Evolutionary conservation across 1,140 invertebrate species (phyloP).

Genomic region (Lasaia peninsularis): DNA sequence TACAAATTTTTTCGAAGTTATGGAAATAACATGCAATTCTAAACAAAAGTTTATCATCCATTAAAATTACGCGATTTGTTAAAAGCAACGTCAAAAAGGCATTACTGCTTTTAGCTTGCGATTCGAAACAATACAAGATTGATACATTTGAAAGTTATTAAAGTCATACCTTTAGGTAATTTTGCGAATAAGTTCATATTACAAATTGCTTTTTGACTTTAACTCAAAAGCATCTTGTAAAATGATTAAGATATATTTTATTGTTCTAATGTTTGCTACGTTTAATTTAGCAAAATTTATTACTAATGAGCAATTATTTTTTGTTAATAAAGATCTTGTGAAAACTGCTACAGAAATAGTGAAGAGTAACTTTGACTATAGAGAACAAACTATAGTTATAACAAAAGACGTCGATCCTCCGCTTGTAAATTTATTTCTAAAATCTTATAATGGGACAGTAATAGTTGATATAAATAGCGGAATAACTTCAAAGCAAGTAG

Average conservation of each 20-base stretch:
- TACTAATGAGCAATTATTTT: slow-evolving; percentile 13
- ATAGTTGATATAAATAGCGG: slow-evolving; percentile 36
- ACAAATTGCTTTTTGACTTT: background rate
- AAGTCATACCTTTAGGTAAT: background rate
- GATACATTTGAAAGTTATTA: slow-evolving; percentile 21
- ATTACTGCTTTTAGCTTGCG: background rate
- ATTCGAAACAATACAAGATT: slow-evolving; percentile 41
- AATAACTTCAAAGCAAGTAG: slow-evolving; percentile 36
- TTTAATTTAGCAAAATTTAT: slow-evolving; percentile 14
- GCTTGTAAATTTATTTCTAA: slow-evolving; percentile 34
- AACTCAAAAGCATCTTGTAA: background rate
- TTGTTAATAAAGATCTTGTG: slow-evolving; percentile 18
- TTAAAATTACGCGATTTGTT: background rate
- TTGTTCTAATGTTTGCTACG: background rate
- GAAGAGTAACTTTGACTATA: slow-evolving; percentile 38
- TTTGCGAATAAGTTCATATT: background rate
- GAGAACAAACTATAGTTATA: slow-evolving; percentile 35
- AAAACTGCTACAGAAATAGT: slow-evolving; percentile 33
- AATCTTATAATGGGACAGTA: slow-evolving; percentile 33
- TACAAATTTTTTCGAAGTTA: too few relatives aligned
- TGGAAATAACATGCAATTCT: background rate
- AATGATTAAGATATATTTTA: background rate
- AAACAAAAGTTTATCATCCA: background rate
- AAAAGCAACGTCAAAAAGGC: background rate
- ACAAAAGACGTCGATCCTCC: slow-evolving; percentile 34